Evolutionary conservation across 2,113 vertebrate species (phyloP), one percentile per base, ranked within the genome.

Genomic region (Rutilus rutilus): DNA sequence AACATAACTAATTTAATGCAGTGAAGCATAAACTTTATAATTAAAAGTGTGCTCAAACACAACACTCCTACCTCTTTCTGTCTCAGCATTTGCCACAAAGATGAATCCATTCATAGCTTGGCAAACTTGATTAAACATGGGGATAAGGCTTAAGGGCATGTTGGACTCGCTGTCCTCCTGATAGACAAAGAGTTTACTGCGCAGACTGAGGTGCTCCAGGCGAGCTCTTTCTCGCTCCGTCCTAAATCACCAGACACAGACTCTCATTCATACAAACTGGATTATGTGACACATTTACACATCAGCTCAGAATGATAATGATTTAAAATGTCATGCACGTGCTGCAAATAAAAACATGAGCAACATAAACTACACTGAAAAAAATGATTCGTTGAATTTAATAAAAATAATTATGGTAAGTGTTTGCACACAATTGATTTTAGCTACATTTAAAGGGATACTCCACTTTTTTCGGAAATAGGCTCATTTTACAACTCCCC

Each of bases 41-140:
- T 54, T 0, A 0, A 3, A 47, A 47, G 39, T 10, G 21, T 11
- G 4, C 71, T 74, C 23, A 5, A 10, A 8, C 6, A 60, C 19
- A 78, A 81, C 2, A 5, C n/a, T 39, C 93, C 94, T 93, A 97
- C 97, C 95, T 94, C 90, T 95, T 4, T 92, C 91, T 73, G 91
- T 90, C 92, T 99, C 97, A 23, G 96, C 97, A 88, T 99, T 97
- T 77, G 96, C 96, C 65, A 97, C 97, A 54, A 98, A 99, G 93
- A 99, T 98, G 92, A 99, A 98, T 23, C 97, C 98, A 83, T 97
- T 95, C 59, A 97, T 97, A 25, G 94, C 94, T 89, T 95, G 93
- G 78, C 97, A 98, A 91, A 96, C 96, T 71, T 96, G 95, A 92
- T 96, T 96, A 73, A 99, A 95, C 88, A 97, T 95, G 73, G 95